phyloP scores from a whole-genome alignment of 2,888 invertebrate genomes.

The Congeria kusceri region DNA sequence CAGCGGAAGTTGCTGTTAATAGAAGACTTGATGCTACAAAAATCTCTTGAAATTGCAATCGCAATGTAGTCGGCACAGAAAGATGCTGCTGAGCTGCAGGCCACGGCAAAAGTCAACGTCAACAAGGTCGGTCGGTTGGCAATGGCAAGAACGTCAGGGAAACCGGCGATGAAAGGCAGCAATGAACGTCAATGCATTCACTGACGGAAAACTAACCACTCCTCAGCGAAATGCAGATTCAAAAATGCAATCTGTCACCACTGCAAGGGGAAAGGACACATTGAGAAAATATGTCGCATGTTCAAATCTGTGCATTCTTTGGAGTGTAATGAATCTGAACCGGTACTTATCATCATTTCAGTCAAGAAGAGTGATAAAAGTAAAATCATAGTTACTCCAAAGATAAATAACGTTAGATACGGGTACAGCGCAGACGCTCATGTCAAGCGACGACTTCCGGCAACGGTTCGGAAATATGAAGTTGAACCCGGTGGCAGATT shows the following conservation, averaged over 20 bases:
- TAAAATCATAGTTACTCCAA: conserved; percentile 5
- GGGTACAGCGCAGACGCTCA: conserved; percentile 36
- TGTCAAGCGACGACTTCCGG: conserved; percentile 7
- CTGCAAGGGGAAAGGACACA: not conserved
- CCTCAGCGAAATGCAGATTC: not conserved
- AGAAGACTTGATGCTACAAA: no score
- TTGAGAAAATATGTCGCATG: not conserved
- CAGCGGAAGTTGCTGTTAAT: no score
- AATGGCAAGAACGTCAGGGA: no score
- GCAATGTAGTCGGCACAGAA: no score
- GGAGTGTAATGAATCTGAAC: not conserved
- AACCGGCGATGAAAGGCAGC: no score
- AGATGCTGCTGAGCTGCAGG: no score
- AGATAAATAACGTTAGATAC: conserved; percentile 40
- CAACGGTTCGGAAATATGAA: conserved; percentile 20
- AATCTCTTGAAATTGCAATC: no score
- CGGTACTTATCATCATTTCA: not conserved
- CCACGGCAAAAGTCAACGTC: no score
- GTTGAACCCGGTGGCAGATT: not conserved
- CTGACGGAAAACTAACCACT: conserved; percentile 9
- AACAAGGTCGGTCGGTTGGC: no score
- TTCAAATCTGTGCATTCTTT: not conserved
- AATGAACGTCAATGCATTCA: no score
- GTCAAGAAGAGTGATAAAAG: not conserved
- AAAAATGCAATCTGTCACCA: conserved; percentile 6